These are phyloP conservation scores for Gadopsis marmoratus DNA, from an alignment of 2,797 vertebrate species.

Conservation along the genomic window DNA sequence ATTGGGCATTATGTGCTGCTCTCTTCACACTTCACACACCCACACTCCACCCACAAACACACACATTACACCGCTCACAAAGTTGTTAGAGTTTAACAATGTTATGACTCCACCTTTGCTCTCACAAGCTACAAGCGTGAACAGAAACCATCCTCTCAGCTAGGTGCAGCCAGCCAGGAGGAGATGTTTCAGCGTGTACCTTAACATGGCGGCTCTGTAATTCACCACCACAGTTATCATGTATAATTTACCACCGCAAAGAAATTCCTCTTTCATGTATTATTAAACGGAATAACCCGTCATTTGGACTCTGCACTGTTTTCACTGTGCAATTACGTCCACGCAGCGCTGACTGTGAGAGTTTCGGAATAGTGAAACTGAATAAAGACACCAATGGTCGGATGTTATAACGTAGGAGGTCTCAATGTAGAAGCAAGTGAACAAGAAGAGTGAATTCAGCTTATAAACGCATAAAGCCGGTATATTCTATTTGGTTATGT, in stretches of 20 bases:
- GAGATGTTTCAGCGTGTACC: constrained; percentile 70
- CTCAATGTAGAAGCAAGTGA: constrained; percentile 3
- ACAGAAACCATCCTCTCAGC: constrained; percentile 61
- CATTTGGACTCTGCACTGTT: constrained; percentile 63
- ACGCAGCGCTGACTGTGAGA: constrained; percentile 9
- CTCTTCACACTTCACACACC: constrained; percentile 28
- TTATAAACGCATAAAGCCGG: background rate
- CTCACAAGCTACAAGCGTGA: constrained; percentile 18
- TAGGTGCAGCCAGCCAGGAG: constrained; percentile 47
- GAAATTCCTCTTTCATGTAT: constrained; percentile 71
- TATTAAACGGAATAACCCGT: constrained; percentile 76
- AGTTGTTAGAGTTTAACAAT: constrained; percentile 29
- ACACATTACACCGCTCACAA: constrained; percentile 34
- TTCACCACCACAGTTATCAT: constrained; percentile 66
- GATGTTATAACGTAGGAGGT: constrained; percentile 1
- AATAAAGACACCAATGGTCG: background rate
- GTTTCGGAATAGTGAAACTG: constrained; percentile 24
- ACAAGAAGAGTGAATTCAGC: background rate
- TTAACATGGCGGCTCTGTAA: constrained; percentile 66
- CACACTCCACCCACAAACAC: constrained; percentile 38
- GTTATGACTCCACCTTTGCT: constrained; percentile 68
- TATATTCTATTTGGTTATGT: background rate
- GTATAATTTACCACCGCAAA: constrained; percentile 75
- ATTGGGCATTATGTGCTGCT: constrained; percentile 18
- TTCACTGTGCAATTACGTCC: constrained; percentile 42